A percentile compares a stretch with the other conserved stretches of the same genome.
Conservation (phyloP, 1,140 invertebrate genomes). For the Carposina sasakii region DNA sequence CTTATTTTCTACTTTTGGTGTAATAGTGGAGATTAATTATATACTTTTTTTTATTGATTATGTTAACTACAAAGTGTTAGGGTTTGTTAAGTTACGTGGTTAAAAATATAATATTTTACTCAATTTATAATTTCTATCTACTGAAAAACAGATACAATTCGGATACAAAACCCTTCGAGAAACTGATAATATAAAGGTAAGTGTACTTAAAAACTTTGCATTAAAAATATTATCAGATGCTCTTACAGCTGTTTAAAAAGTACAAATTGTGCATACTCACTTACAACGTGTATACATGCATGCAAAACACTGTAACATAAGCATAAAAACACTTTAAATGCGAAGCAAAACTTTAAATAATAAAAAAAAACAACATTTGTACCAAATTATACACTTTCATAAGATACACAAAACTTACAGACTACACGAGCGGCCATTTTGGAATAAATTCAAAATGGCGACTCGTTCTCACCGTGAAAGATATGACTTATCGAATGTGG, state of each 20-base stretch:
- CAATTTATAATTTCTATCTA: no score
- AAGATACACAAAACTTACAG: conserved; percentile 66
- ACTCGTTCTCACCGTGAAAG: conserved; percentile 30
- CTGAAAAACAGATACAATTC: no score
- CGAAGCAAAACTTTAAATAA: conserved; percentile 59
- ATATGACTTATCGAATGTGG: conserved; percentile 11
- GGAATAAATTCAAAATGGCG: conserved; percentile 53
- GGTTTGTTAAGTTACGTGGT: conserved; percentile 53
- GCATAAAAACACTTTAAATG: conserved; percentile 68
- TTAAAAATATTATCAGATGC: conserved; percentile 37
- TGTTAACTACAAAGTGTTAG: conserved; percentile 42
- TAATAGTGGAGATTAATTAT: conserved; percentile 57
- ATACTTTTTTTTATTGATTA: conserved; percentile 35
- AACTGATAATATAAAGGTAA: conserved; percentile 31
- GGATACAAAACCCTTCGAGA: conserved; percentile 31
- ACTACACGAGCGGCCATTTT: conserved; percentile 56
- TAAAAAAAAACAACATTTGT: conserved; percentile 54
- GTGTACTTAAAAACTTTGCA: conserved; percentile 9
- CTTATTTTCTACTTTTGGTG: conserved; percentile 54
- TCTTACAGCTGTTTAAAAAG: conserved; percentile 48
- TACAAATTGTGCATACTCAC: conserved; percentile 70
- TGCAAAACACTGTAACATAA: conserved; percentile 67
- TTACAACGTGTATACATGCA: conserved; percentile 67
- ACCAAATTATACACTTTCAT: conserved; percentile 54
- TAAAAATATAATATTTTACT: conserved; percentile 14